Base-by-base conservation (phyloP, 2,888 invertebrate genomes). In the Rhorus exstirpatorius region DNA sequence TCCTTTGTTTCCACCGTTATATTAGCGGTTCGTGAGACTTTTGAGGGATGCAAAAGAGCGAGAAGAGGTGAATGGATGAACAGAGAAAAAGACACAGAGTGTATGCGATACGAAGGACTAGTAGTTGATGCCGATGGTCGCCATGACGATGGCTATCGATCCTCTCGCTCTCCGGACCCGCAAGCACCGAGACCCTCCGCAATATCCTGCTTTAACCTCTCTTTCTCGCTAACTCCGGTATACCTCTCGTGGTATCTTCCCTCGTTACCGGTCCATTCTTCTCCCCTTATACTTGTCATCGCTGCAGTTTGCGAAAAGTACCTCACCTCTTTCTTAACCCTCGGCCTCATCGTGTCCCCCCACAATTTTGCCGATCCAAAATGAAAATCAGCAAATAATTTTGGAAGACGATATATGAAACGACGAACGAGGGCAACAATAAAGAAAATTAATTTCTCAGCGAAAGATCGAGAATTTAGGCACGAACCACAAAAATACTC, bases 111-210 rank as follows among this genome's bases (percentile, higher is more conserved):
- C 79, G 75, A 85, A 87, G 83, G 79, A 84, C 84, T 84, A 85
- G 87, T 88, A 86, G 86, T 87, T 87, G 87, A n/a, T n/a, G n/a
- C n/a, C 84, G 84, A 88, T 88, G 88, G 89, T 89, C 88, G 87
- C 87, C 88, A 89, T 89, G 90, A 88, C 90, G 88, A 90, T 90
- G 88, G 87, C 77, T 89, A 90, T 89, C 87, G 89, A 89, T 89
- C 85, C 83, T 79, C 84, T 84, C 83, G 81, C 85, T 85, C 86
- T 82, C 83, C 85, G 78, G 81, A 85, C 76, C 84, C 83, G 61
- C 70, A 58, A 71, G 44, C 65, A 67, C 75, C 82, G 70, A n/a
- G n/a, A 79, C 70, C 60, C 79, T 76, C 75, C 58, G 68, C 77
- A 79, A 80, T 82, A 80, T 84, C 78, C 80, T 81, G 68, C 44